Conservation (phyloP, 2,888 invertebrate genomes). For the Ophion slaviceki region DNA sequence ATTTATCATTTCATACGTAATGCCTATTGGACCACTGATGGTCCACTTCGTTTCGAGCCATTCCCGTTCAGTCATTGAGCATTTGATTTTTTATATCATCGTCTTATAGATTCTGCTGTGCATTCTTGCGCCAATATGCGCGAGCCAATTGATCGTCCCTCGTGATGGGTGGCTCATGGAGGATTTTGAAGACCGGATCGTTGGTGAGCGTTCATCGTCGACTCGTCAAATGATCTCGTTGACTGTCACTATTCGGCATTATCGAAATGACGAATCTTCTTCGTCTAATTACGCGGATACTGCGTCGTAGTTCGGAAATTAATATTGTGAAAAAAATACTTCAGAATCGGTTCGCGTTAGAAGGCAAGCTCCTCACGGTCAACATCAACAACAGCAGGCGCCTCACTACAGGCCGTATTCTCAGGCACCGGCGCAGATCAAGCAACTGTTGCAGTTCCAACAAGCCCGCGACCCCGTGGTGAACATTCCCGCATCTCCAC, state of each 20-base stretch:
- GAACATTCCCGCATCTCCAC: constrained; percentile 75
- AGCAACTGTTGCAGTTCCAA: constrained; percentile 78
- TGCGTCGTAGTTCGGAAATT: background rate
- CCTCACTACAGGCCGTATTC: constrained; percentile 75
- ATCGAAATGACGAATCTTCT: background rate
- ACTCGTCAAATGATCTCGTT: background rate
- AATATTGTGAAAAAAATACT: background rate
- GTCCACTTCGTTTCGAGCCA: background rate
- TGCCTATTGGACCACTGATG: background rate
- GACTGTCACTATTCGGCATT: background rate
- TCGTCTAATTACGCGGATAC: background rate
- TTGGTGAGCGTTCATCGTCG: constrained; percentile 21
- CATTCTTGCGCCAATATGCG: constrained; percentile 64
- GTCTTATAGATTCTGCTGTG: constrained; percentile 64
- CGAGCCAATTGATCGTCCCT: constrained; percentile 52
- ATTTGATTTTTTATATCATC: background rate
- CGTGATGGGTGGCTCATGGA: constrained; percentile 51
- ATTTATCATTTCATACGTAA: background rate
- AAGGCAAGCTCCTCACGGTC: constrained; percentile 59
- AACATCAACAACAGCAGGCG: constrained; percentile 64
- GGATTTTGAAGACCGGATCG: constrained; percentile 32
- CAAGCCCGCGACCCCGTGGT: constrained; percentile 78
- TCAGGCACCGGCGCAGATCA: constrained; percentile 77
- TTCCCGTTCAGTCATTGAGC: background rate
- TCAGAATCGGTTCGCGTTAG: constrained; percentile 54